These are phyloP conservation scores for Nomada lathburiana DNA, from an alignment of 2,888 invertebrate species.

Conservation along the genomic window DNA sequence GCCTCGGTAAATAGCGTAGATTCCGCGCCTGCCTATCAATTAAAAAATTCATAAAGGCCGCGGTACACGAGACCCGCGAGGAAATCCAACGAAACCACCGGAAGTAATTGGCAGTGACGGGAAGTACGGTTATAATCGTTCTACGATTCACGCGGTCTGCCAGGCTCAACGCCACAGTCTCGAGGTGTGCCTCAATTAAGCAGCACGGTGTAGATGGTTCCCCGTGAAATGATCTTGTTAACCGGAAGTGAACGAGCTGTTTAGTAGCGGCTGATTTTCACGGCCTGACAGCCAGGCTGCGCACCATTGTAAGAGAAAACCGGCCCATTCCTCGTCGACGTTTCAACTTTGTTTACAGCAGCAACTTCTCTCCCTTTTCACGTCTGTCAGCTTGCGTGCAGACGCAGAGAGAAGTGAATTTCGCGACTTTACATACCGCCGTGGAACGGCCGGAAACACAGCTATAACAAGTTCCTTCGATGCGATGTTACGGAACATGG, in stretches of 20 bases:
- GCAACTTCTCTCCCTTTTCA: conserved; percentile 11
- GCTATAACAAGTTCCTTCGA: background rate
- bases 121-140: background rate
- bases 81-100: background rate
- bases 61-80: no score
- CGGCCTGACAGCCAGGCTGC: background rate
- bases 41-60: no score
- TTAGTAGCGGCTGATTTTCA: background rate
- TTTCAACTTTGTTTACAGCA: background rate
- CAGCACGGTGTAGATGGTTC: background rate
- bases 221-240: background rate
- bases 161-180: background rate
- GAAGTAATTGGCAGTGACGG: conserved; percentile 1
- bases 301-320: background rate
- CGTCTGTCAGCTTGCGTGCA: background rate
- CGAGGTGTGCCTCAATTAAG: background rate
- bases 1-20: no score
- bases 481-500: background rate
- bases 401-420: background rate
- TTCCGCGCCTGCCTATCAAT: no score
- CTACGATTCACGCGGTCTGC: background rate
- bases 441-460: background rate
- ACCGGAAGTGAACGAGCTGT: background rate
- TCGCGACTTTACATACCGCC: background rate
- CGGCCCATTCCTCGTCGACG: background rate